Base-by-base conservation (phyloP, 2,797 vertebrate species). In the Buphagus erythrorhynchus region DNA sequence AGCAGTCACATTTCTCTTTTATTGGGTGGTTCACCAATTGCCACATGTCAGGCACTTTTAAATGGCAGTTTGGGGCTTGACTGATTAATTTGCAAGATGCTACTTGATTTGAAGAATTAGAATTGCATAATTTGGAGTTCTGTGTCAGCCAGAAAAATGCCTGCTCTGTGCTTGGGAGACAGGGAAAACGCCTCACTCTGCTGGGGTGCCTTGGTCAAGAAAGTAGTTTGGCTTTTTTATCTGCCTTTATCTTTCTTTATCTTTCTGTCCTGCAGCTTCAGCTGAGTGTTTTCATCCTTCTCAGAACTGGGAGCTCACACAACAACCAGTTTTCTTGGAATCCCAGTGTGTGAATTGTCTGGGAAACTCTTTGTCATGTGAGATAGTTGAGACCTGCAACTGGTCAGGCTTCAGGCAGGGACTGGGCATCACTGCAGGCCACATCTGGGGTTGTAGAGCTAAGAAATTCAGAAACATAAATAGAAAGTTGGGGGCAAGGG, bases 81-180 rank as follows among this genome's bases (percentile, higher is more conserved):
- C n/a, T 91, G 86, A 76, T 58, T 69, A 20, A 66, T 92, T 89
- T 92, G 55, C 94, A 93, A 94, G 95, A 91, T 89, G 67, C 43
- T 79, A 81, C 88, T 76, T 4, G 81, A 89, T 76, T 68, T 63
- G 33, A 80, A 85, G 91, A 38, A 18, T 33, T 14, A 31, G 67
- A 91, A 79, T 97, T 96, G 84, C 77, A 11, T 85, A 5, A 97
- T 79, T 89, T 51, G 4, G 9, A 5, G 11, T 36, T 78, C 79
- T 46, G 9, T 51, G 66, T 51, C 84, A 87, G 52, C 45, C 68
- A 71, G 36, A 67, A 43, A 24, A 8, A 49, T 90, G 36, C 59
- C 74, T 68, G 13, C 48, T 82, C 63, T 13, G 2, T 2, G 18
- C 52, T 67, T 62, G 77, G 55, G 45, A 68, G 55, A 21, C 14